phyloP scores from a whole-genome alignment of 1,140 invertebrate species.

The Triops longicaudatus region DNA sequence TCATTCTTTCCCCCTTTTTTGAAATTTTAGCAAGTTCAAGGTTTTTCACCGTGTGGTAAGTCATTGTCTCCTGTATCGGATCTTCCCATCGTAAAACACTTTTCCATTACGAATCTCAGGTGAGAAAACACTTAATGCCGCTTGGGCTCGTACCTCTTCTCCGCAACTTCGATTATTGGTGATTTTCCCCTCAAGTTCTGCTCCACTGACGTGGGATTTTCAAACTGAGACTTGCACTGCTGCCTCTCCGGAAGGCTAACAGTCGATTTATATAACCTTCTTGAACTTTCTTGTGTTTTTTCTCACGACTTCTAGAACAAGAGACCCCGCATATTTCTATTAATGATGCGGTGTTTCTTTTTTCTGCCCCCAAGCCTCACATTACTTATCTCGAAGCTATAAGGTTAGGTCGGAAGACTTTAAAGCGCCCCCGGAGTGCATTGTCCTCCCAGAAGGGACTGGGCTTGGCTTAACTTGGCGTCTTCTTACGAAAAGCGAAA shows the following conservation, averaged over 20 bases:
- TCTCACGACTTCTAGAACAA: background rate
- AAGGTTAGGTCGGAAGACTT: background rate
- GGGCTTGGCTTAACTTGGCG: background rate
- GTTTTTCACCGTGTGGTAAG: background rate
- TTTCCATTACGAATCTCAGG: background rate
- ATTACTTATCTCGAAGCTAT: slow-evolving; percentile 8
- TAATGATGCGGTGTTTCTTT: background rate
- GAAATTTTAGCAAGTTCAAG: background rate
- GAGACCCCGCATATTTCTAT: background rate
- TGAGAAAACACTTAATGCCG: background rate
- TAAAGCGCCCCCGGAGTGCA: background rate
- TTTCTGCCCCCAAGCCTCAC: background rate
- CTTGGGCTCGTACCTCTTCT: background rate
- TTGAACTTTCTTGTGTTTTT: background rate
- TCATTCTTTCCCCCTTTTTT: background rate
- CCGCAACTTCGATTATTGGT: background rate
- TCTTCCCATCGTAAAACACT: background rate
- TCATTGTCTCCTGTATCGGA: background rate
- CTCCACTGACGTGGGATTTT: slow-evolving; percentile 6
- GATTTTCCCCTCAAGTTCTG: background rate
- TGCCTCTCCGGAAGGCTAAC: too few relatives aligned
- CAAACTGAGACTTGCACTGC: too few relatives aligned
- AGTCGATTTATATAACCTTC: background rate
- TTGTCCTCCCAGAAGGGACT: background rate
- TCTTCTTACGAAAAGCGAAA: background rate